Base-by-base conservation (phyloP, 2,888 invertebrate genomes). In the Brachycybe producta region DNA sequence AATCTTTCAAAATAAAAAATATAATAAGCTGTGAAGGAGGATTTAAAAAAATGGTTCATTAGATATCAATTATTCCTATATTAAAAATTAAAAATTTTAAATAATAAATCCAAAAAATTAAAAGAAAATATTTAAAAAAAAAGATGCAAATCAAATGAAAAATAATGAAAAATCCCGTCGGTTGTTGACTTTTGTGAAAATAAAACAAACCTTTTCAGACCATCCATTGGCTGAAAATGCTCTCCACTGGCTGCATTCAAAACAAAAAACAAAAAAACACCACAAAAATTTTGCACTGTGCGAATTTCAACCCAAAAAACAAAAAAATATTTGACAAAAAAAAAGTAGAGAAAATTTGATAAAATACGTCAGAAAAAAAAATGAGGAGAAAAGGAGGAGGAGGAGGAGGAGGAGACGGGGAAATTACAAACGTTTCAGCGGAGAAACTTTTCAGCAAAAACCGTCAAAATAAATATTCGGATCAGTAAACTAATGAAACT, bases 221-320 rank as follows among this genome's bases (percentile, higher is more conserved):
- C 52, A 54, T 58, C 53, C 56, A 54, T 51, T 53, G 52, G 56
- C 54, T 51, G 54, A 54, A 49, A 55, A 55, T 49, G 57, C 56
- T 49, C 57, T 58, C 58, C 57, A 58, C 27, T 54, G 54, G 58
- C 58, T 58, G 58, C 58, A 52, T 55, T 39, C 55, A 52, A 57
- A 54, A 54, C 49, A 54, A 54, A 56, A 50, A 39, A 52, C 30
- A 34, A 17, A 19, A 53, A 41, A 47, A 47, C 38, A n/a, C n/a
- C n/a, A n/a, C n/a, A n/a, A n/a, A n/a, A 47, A 26, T 17, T 21
- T 26, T 47, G 19, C 27, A 47, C 28, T 27, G 47, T 47, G n/a
- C n/a, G n/a, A n/a, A n/a, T n/a, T 23, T 36, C 27, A 39, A 42
- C 27, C 21, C 35, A 39, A 38, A 48, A 21, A 39, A 42, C 38